A percentile compares a stretch with the other conserved stretches of the same genome.
phyloP scores from a whole-genome alignment of 2,797 vertebrate genomes.

The Phataginus tricuspis region DNA sequence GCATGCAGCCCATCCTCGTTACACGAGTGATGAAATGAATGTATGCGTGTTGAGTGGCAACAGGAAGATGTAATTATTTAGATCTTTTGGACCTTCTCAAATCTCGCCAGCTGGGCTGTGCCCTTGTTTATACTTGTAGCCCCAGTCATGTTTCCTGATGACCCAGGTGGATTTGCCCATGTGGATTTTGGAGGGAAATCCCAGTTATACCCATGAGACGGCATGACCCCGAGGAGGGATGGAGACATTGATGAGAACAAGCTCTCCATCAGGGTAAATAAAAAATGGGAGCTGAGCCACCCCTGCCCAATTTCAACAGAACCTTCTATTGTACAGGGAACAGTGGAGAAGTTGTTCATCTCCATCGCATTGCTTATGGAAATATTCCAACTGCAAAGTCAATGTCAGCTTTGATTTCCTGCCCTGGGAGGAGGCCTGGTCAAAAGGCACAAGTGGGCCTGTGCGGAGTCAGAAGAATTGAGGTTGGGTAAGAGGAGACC shows the following conservation, averaged over 20 bases:
- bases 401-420: slow-evolving; percentile 68
- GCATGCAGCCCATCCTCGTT: neutral
- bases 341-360: slow-evolving; percentile 71
- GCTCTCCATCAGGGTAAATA: slow-evolving; percentile 46
- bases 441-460: slow-evolving; percentile 65
- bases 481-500: neutral
- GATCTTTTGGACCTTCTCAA: neutral
- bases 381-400: slow-evolving; percentile 63
- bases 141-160: neutral
- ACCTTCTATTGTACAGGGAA: slow-evolving; percentile 55
- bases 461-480: slow-evolving; percentile 12
- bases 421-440: slow-evolving; percentile 51
- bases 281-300: slow-evolving; percentile 49
- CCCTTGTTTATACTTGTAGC: neutral
- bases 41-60: neutral
- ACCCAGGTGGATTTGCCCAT: neutral
- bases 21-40: neutral
- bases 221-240: neutral
- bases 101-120: neutral
- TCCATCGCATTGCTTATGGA: slow-evolving; percentile 55
- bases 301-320: slow-evolving; percentile 57
- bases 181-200: slow-evolving; percentile 31
- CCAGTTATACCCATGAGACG: neutral
- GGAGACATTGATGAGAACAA: slow-evolving; percentile 27
- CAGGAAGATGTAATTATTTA: neutral